These are phyloP conservation scores for Pammene aurita DNA, from an alignment of 2,888 invertebrate genomes.

Conservation along the genomic window DNA sequence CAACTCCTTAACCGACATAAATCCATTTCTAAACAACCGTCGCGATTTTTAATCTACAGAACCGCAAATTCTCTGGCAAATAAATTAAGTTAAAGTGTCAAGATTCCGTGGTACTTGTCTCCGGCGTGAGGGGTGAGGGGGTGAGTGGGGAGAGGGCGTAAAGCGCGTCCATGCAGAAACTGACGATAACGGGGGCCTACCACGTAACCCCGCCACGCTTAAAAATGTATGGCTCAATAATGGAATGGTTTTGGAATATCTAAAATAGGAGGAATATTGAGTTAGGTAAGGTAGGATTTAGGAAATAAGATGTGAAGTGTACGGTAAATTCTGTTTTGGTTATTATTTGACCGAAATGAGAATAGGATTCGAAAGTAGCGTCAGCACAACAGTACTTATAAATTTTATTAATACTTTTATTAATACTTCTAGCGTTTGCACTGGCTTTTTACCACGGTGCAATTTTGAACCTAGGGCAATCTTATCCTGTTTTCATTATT, in stretches of 20 bases:
- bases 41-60: constrained; percentile 41
- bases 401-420: no score
- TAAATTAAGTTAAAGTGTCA: constrained; percentile 80
- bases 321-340: no score
- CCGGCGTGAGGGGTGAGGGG: constrained; percentile 47
- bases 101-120: constrained; percentile 71
- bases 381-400: no score
- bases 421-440: no score
- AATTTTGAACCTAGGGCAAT: no score
- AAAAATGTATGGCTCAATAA: constrained; percentile 80
- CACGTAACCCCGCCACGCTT: constrained; percentile 77
- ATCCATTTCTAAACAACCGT: constrained; percentile 37
- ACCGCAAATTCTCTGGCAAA: constrained; percentile 52
- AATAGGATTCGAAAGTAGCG: no score
- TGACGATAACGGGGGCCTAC: constrained; percentile 82
- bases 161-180: constrained; percentile 82
- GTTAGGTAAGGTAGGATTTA: neutral
- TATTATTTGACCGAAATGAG: no score
- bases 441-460: no score
- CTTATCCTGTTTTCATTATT: no score
- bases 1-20: constrained; percentile 24
- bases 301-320: no score
- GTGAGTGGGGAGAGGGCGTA: constrained; percentile 55
- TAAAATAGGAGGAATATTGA: constrained; percentile 13
- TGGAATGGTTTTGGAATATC: constrained; percentile 48